Percentiles rank a stretch among this genome's conserved stretches.
Conservation (phyloP, 2,797 vertebrate genomes). For the Oryzias sinensis region DNA sequence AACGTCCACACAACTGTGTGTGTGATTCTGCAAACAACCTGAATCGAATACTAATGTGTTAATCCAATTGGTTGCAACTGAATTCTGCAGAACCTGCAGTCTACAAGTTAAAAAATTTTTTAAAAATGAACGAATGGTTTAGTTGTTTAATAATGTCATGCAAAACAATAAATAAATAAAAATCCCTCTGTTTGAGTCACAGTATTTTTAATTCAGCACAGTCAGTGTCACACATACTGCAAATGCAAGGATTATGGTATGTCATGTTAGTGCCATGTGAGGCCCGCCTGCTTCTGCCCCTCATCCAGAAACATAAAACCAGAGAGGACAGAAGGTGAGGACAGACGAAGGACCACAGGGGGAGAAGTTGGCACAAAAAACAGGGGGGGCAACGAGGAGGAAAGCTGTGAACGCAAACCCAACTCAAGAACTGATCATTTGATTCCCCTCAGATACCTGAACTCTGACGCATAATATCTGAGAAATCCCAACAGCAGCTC, state of each 20-base stretch:
- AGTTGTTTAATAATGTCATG: too few species aligned
- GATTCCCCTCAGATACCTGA: constrained; percentile 83
- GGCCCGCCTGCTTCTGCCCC: constrained; percentile 78
- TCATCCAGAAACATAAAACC: constrained; percentile 75
- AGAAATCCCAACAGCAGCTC: constrained; percentile 92
- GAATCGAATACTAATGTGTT: too few species aligned
- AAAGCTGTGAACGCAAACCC: constrained; percentile 5
- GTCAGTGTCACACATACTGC: constrained; percentile 28
- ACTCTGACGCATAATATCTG: constrained; percentile 89
- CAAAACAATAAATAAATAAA: too few species aligned
- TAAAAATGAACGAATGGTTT: too few species aligned
- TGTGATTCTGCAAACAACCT: too few species aligned
- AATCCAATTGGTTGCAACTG: too few species aligned
- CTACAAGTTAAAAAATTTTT: too few species aligned
- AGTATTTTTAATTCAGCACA: constrained; percentile 3
- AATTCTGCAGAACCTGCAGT: too few species aligned
- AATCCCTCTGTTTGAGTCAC: not conserved
- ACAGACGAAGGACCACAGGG: constrained; percentile 19
- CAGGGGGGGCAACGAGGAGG: constrained; percentile 22
- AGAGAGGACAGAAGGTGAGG: constrained; percentile 49
- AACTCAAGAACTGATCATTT: constrained; percentile 13
- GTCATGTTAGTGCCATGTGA: constrained; percentile 52
- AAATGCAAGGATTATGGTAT: constrained; percentile 44
- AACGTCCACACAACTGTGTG: too few species aligned
- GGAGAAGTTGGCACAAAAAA: constrained; percentile 23